Evolutionary conservation across 2,113 vertebrate species (phyloP).

Genomic region (Microtus richardsoni): DNA sequence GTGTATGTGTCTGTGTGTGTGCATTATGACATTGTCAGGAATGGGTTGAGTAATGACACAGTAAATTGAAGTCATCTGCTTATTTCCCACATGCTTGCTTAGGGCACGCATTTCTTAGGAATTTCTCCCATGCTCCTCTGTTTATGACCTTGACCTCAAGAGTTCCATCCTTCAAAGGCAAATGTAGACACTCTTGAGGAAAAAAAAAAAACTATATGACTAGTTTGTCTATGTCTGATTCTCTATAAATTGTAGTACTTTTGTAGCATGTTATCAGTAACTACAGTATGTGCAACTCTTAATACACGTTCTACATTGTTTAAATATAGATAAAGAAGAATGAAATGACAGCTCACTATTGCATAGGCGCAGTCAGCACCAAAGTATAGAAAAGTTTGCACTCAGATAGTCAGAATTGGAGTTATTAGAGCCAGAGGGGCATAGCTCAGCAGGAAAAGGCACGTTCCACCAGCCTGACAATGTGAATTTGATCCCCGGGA

Average conservation of each 20-base stretch:
- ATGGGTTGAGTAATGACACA: slow-evolving; percentile 65
- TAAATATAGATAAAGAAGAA: slow-evolving; percentile 33
- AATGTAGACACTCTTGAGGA: slow-evolving; percentile 52
- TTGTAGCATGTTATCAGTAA: slow-evolving; percentile 44
- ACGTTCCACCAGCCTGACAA: too few relatives aligned
- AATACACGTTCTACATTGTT: neutral
- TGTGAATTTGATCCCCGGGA: too few relatives aligned
- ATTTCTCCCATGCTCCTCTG: slow-evolving; percentile 70
- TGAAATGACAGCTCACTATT: neutral
- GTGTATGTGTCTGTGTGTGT: neutral
- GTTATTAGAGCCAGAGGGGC: neutral
- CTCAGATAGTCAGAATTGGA: neutral
- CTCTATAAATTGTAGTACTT: slow-evolving; percentile 62
- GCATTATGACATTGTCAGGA: slow-evolving; percentile 55
- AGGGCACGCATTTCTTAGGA: slow-evolving; percentile 53
- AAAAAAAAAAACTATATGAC: slow-evolving; percentile 31
- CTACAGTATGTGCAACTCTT: slow-evolving; percentile 45
- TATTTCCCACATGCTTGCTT: slow-evolving; percentile 51
- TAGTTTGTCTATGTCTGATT: slow-evolving; percentile 56
- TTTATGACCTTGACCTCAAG: slow-evolving; percentile 61
- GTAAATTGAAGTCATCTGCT: slow-evolving; percentile 68
- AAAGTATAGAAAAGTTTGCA: neutral
- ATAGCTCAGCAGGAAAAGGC: too few relatives aligned
- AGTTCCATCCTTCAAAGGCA: slow-evolving; percentile 69
- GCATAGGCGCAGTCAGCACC: neutral